phyloP scores from a whole-genome alignment of 2,797 vertebrate species.

The Anas georgica region DNA sequence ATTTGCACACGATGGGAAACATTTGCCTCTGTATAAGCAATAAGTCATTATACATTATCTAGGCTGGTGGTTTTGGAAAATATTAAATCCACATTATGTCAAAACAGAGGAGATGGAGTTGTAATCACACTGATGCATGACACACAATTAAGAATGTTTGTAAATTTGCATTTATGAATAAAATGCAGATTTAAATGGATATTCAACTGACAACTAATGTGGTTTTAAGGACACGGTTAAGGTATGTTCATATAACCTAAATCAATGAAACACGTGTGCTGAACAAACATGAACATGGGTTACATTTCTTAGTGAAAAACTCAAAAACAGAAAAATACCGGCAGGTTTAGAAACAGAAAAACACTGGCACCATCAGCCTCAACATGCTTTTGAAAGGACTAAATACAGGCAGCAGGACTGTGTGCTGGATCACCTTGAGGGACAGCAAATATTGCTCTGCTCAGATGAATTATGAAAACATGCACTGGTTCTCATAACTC shows the following conservation, averaged over 20 bases:
- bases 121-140: not conserved
- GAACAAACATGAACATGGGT: not conserved
- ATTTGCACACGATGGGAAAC: not conserved
- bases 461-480: not conserved
- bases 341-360: not conserved
- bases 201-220: constrained; percentile 9
- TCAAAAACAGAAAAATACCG: not conserved
- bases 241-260: constrained; percentile 9
- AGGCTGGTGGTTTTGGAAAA: not conserved
- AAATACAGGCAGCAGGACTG: not conserved
- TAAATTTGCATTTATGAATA: constrained; percentile 65
- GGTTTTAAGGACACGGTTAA: constrained; percentile 16
- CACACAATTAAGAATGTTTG: constrained; percentile 46
- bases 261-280: constrained; percentile 26
- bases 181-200: constrained; percentile 29
- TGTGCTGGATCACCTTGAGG: not conserved
- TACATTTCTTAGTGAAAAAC: constrained; percentile 15
- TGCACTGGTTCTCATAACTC: not conserved
- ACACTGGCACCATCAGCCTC: not conserved
- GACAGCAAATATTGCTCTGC: not conserved
- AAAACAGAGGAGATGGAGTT: constrained; percentile 48
- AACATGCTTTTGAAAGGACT: not conserved
- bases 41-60: not conserved
- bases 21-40: not conserved
- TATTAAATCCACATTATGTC: constrained; percentile 9